Base-by-base conservation (phyloP, 2,888 invertebrate species). In the Rhodophaea formosa region DNA sequence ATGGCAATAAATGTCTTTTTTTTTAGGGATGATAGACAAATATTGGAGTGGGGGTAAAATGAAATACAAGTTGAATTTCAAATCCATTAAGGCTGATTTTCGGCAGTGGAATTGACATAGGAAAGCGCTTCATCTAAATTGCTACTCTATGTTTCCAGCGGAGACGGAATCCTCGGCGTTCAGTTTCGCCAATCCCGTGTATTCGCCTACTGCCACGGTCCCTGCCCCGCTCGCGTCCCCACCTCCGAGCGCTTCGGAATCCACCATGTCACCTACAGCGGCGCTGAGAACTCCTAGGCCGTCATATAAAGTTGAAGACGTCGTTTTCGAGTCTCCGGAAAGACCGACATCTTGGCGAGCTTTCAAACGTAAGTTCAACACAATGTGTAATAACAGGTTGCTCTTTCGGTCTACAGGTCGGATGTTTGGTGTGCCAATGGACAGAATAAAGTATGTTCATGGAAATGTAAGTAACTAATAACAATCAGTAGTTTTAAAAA, bases 161-260 rank as follows among this genome's bases (percentile, higher is more conserved):
- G 91, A 90, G 46, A 86, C 87, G n/a, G 92, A 93, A 61, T 86
- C 86, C 51, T 93, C 92, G 16, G 92, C 94, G 52, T 93, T 96
- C 67, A 96, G 96, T 71, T 97, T 95, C 77, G 95, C 96, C 47
- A 97, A 97, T 86, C 97, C 97, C 0, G 95, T 96, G 0, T 97
- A 97, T 70, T 96, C 96, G 64, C 95, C 96, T 0, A 94, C 94
- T 17, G 83, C 84, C 0, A 67, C 78, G 2, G 75, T 74, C 12
- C 65, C 82, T 1, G 71, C 75, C 1, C 71, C 80, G 2, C 64
- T 79, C 10, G 65, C 75, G 6, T 72, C 72, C 6, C 75, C 72
- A 6, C 76, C 79, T 53, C 69, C 71, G 0, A 65, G 65, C 55
- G 62, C 56, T 35, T 45, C 70, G 15, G 64, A 69, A 16, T 56